phyloP scores from a whole-genome alignment of 2,888 invertebrate species.

The Hydriomena furcata region DNA sequence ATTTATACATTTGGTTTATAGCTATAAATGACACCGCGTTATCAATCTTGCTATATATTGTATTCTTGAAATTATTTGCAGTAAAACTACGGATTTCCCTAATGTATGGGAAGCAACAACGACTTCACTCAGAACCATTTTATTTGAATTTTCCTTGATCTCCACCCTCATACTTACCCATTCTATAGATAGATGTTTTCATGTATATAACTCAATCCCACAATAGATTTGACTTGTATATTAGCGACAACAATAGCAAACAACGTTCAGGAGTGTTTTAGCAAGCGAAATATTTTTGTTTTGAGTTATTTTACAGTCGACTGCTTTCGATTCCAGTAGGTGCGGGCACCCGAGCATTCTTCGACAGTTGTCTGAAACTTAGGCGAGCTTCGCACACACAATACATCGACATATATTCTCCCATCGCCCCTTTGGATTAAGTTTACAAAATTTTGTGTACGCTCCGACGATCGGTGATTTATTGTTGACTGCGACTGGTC shows the following conservation, averaged over 20 bases:
- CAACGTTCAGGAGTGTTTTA: constrained; percentile 37
- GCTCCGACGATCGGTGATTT: constrained; percentile 50
- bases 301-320: constrained; percentile 65
- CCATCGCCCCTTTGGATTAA: constrained; percentile 51
- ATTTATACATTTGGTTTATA: too few species aligned
- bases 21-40: too few species aligned
- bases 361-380: constrained; percentile 56
- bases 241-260: constrained; percentile 19
- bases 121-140: constrained; percentile 3
- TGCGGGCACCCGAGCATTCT: constrained; percentile 49
- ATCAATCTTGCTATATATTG: too few species aligned
- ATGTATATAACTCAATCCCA: constrained; percentile 16
- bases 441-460: constrained; percentile 58
- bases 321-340: constrained; percentile 51
- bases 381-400: constrained; percentile 51
- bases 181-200: constrained; percentile 6
- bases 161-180: constrained; percentile 4
- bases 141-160: constrained; percentile 4
- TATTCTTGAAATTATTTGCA: too few species aligned
- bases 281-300: constrained; percentile 53
- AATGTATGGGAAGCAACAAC: not conserved
- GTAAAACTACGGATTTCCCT: not conserved
- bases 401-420: constrained; percentile 55
- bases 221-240: constrained; percentile 18
- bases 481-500: constrained; percentile 40